These are phyloP conservation scores for Acronicta alni DNA, from an alignment of 2,888 invertebrate genomes.

Conservation along the genomic window DNA sequence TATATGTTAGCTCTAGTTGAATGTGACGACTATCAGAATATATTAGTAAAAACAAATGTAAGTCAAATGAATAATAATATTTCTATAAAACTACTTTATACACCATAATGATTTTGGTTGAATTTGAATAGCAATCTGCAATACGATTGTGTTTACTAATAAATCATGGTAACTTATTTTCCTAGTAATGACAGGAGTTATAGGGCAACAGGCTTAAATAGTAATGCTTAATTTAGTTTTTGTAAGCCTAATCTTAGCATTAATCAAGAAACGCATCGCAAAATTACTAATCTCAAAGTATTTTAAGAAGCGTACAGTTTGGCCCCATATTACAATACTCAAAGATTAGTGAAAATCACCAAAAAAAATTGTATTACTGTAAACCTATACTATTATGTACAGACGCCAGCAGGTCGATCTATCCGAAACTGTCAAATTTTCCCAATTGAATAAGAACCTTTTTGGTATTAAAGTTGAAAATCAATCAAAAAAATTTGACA, in stretches of 20 bases:
- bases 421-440: no score
- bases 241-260: constrained; percentile 61
- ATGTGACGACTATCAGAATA: constrained; percentile 23
- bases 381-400: no score
- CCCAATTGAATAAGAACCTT: no score
- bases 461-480: no score
- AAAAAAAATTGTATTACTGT: no score
- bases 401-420: no score
- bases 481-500: no score
- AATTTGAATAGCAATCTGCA: not conserved
- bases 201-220: constrained; percentile 16
- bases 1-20: constrained; percentile 30
- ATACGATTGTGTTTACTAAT: constrained; percentile 26
- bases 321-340: no score
- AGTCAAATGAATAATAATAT: not conserved
- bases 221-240: constrained; percentile 20
- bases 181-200: constrained; percentile 2
- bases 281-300: constrained; percentile 61
- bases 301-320: constrained; percentile 58
- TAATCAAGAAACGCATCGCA: constrained; percentile 55
- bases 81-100: no score
- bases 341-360: no score
- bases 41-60: constrained; percentile 26
- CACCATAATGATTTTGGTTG: not conserved
- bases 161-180: constrained; percentile 3